Base-by-base conservation (phyloP, 2,888 invertebrate species). In the Pristionchus entomophagus region DNA sequence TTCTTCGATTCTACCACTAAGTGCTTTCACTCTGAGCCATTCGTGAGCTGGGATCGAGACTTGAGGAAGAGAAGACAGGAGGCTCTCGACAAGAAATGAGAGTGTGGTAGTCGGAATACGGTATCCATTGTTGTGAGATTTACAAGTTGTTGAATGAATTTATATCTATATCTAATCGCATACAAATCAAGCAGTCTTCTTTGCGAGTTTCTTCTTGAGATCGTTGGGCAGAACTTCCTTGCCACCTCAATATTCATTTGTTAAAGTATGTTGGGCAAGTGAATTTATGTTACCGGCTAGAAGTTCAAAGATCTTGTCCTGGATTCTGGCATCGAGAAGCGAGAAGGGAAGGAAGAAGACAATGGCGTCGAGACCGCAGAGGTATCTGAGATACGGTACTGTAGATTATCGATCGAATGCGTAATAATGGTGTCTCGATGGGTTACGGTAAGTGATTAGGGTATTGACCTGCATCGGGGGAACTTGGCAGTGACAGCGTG, bases 1-100 rank as follows among this genome's bases (percentile, higher is more conserved):
- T 93, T 93, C 87, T 93, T 93, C 90, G 88, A 87, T 14, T 88
- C 91, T 12, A 93, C 92, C 1, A 85, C 78, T 6, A 87, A 88
- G 12, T 81, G 87, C 35, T 88, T 92, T 86, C 87, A 83, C 8
- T 89, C 91, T 82, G 92, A 91, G 62, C 93, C 93, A 22, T 93
- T 93, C 78, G 81, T 89, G 81, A 87, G 86, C 26, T 93, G 93
- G 93, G 89, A 92, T 84, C 77, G 77, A 3, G 89, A 91, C 81
- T 86, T 93, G 78, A 87, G 92, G 26, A 49, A 35, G 29, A 38
- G 65, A 84, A 84, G 84, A 84, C 19, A 65, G 29, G 62, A 35
- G 35, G 19, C 53, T 35, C 56, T 56, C 56, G 56, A 10, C 14
- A 38, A 53, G 81, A 26, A 81, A 38, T 56, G 51, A 81, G 56